Conservation (phyloP, 2,113 vertebrate genomes). For the Sardina pilchardus region DNA sequence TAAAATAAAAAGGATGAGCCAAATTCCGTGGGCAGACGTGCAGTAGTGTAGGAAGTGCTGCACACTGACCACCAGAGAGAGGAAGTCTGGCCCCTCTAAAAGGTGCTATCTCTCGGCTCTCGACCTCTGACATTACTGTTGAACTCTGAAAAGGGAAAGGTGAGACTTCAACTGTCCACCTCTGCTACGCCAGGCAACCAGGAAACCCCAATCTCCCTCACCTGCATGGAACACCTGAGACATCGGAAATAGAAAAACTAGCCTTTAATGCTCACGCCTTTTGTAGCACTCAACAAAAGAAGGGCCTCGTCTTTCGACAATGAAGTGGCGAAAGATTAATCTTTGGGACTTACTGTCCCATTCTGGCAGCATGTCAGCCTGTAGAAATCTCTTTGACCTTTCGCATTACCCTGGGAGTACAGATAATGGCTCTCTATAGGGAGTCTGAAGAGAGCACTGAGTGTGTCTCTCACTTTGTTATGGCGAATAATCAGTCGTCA, state of each 20-base stretch:
- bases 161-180: background rate
- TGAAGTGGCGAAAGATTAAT: conserved; percentile 49
- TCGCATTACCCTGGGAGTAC: conserved; percentile 51
- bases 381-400: conserved; percentile 65
- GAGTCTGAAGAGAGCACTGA: conserved; percentile 58
- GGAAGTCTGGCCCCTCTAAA: background rate
- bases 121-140: background rate
- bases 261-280: conserved; percentile 31
- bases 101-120: background rate
- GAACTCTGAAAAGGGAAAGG: background rate
- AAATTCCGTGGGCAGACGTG: background rate
- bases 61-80: too few relatives aligned
- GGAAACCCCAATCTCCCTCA: background rate
- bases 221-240: background rate
- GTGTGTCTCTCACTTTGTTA: conserved; percentile 61
- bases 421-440: conserved; percentile 64
- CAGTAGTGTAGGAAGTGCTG: too few relatives aligned
- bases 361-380: conserved; percentile 32
- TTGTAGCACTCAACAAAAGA: conserved; percentile 42
- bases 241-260: background rate
- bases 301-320: conserved; percentile 26
- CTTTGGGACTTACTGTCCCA: conserved; percentile 48
- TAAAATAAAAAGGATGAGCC: background rate
- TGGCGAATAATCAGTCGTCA: conserved; percentile 62
- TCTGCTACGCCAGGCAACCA: background rate